phyloP scores from a whole-genome alignment of 2,113 vertebrate genomes.

The Anguilla japonica region DNA sequence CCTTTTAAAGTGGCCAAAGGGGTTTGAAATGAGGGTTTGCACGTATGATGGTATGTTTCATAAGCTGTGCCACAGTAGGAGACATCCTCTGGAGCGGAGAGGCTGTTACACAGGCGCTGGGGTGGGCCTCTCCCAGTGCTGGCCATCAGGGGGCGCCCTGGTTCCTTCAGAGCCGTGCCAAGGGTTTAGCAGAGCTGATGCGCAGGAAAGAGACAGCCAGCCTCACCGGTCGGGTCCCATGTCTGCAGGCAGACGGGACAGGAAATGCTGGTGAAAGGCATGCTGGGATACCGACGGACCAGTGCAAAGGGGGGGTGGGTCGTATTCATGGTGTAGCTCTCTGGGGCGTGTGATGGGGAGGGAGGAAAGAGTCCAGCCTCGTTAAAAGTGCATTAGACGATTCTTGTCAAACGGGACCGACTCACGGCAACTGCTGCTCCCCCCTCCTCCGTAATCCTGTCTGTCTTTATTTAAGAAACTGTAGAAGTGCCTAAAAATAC shows the following conservation, averaged over 20 bases:
- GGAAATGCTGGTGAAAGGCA: not conserved
- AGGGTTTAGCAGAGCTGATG: conserved; percentile 17
- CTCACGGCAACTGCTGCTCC: conserved; percentile 59
- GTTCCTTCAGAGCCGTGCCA: conserved; percentile 19
- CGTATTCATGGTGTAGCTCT: not conserved
- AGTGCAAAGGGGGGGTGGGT: not conserved
- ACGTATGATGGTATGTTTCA: not conserved
- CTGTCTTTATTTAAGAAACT: conserved; percentile 67
- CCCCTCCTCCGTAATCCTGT: conserved; percentile 67
- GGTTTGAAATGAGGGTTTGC: not conserved
- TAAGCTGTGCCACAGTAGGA: not conserved
- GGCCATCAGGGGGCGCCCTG: conserved; percentile 50
- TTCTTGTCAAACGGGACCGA: conserved; percentile 51
- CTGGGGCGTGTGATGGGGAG: not conserved
- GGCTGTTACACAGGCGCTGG: too few relatives aligned
- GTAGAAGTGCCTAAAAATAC: conserved; percentile 74
- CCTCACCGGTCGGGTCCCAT: not conserved
- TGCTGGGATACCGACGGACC: not conserved
- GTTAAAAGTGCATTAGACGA: conserved; percentile 28
- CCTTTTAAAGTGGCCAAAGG: not conserved
- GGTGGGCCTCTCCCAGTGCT: conserved; percentile 28
- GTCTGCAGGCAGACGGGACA: conserved; percentile 26
- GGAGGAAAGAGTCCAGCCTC: conserved; percentile 54
- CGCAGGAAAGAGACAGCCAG: not conserved
- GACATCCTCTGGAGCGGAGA: too few relatives aligned